Percentiles rank a stretch among this genome's conserved stretches.
These are phyloP conservation scores for Stomatorhinus walkeri DNA, from an alignment of 2,797 vertebrate species.

Conservation along the genomic window DNA sequence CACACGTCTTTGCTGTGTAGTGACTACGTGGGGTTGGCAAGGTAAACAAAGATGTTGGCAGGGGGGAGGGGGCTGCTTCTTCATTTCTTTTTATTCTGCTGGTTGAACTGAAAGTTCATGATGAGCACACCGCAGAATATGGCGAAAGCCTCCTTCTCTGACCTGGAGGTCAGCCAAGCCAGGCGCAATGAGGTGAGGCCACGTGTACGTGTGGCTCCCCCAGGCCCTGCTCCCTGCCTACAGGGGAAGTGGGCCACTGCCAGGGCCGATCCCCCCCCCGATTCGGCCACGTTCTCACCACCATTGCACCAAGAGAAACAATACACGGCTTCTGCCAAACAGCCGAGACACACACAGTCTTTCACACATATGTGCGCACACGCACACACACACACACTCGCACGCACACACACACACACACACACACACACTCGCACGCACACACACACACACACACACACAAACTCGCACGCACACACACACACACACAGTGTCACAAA, in stretches of 20 bases:
- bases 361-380: not conserved
- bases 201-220: conserved; percentile 69
- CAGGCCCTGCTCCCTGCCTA: conserved; percentile 68
- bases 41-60: not conserved
- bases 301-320: conserved; percentile 73
- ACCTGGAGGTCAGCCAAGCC: conserved; percentile 69
- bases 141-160: conserved; percentile 42
- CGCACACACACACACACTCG: conserved; percentile 24
- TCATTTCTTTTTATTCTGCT: conserved; percentile 19
- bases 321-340: conserved; percentile 62
- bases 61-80: not conserved
- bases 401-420: conserved; percentile 23
- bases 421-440: conserved; percentile 22
- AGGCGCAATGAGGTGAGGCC: conserved; percentile 54
- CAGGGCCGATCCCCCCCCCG: conserved; percentile 73
- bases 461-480: conserved; percentile 19
- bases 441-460: not conserved
- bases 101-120: conserved; percentile 64
- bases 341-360: conserved; percentile 31
- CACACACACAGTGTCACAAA: conserved; percentile 25
- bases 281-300: conserved; percentile 81
- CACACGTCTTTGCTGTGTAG: not conserved
- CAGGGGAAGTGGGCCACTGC: conserved; percentile 80
- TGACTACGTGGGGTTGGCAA: conserved; percentile 17
- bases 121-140: conserved; percentile 40